phyloP scores from a whole-genome alignment of 1,140 invertebrate genomes.

The Tyrophagus putrescentiae region DNA sequence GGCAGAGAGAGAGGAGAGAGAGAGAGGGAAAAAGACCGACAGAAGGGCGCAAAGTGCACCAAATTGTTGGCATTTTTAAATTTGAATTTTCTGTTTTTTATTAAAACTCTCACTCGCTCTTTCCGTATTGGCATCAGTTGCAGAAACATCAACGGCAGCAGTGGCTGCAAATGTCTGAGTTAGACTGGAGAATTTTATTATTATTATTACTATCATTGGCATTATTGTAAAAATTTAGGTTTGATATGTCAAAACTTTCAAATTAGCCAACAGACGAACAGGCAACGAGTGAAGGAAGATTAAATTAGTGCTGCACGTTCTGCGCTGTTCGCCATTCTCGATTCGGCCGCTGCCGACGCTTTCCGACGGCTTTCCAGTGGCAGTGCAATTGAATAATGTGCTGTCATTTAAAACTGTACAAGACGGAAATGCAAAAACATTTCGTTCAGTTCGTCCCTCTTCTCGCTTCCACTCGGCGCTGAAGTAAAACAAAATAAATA shows the following conservation, averaged over 20 bases:
- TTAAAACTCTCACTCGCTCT: not conserved
- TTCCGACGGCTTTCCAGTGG: not conserved
- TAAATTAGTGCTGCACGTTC: slow-evolving; percentile 13
- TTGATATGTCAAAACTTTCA: slow-evolving; percentile 16
- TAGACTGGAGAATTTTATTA: not conserved
- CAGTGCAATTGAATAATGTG: slow-evolving; percentile 13
- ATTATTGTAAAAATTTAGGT: not conserved
- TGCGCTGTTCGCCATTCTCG: not conserved
- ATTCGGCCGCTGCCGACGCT: not conserved
- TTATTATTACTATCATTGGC: slow-evolving; percentile 12
- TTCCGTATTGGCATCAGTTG: not conserved
- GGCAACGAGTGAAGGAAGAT: slow-evolving; percentile 9
- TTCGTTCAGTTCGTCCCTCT: not conserved
- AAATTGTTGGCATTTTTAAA: slow-evolving; percentile 16
- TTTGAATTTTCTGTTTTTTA: slow-evolving; percentile 4
- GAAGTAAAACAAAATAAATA: slow-evolving; percentile 12
- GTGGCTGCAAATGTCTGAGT: not conserved
- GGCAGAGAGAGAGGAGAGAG: slow-evolving; percentile 5
- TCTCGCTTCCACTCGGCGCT: not conserved
- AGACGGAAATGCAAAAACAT: slow-evolving; percentile 16
- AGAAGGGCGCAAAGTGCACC: not conserved
- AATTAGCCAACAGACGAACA: slow-evolving; percentile 10
- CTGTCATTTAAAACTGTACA: slow-evolving; percentile 16
- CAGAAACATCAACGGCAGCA: not conserved
- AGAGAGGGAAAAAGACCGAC: slow-evolving; percentile 3